A percentile compares a stretch with the other conserved stretches of the same genome.
Conservation (phyloP, 2,113 vertebrate genomes). For the Pterocles gutturalis region DNA sequence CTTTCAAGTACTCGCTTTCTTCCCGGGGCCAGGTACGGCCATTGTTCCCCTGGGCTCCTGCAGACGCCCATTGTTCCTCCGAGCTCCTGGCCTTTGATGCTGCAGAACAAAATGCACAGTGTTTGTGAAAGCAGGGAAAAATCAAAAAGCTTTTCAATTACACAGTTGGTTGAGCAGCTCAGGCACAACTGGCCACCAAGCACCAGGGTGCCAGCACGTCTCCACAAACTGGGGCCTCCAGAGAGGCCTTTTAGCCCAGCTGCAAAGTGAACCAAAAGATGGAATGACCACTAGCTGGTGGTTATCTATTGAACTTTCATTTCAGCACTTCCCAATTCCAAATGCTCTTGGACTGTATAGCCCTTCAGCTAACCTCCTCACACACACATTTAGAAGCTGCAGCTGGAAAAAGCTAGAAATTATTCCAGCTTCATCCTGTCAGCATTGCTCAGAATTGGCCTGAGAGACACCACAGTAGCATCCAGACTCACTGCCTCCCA, state of each 20-base stretch:
- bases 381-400: not conserved
- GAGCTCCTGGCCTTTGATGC: slow-evolving; percentile 42
- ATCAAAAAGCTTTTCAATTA: slow-evolving; percentile 25
- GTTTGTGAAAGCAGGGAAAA: slow-evolving; percentile 49
- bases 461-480: not conserved
- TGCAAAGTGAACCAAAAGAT: not conserved
- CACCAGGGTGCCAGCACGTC: not conserved
- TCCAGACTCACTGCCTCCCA: not conserved
- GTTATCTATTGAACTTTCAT: not conserved
- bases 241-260: not conserved
- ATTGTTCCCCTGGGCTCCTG: slow-evolving; percentile 51
- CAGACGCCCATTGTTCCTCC: slow-evolving; percentile 31
- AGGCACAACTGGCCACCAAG: not conserved
- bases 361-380: not conserved
- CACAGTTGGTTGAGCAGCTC: slow-evolving; percentile 24
- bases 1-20: slow-evolving; percentile 5
- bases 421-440: not conserved
- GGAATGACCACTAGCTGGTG: not conserved
- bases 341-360: not conserved
- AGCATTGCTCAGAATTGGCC: not conserved
- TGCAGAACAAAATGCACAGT: slow-evolving; percentile 48
- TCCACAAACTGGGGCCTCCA: not conserved
- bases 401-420: not conserved
- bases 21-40: not conserved
- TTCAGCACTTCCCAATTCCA: not conserved